Evolutionary conservation across 2,797 vertebrate species (phyloP), one percentile per base, ranked within the genome.

Genomic region (Sebastes ruberrimus): DNA sequence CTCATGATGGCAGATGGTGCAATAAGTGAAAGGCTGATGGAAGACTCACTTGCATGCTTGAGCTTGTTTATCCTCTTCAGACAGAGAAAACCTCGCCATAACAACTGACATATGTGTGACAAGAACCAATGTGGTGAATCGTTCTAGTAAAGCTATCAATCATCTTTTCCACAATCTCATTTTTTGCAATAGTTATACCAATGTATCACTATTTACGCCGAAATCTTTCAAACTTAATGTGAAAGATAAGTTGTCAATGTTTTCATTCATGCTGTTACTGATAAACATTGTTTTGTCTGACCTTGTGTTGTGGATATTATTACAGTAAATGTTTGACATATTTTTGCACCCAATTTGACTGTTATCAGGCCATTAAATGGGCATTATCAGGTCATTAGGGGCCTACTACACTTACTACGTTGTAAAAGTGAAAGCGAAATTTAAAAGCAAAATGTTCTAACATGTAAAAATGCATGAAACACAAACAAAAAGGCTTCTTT

Each of bases 1-100:
- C 11, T 74, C 5, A 23, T 23, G 18, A 23, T 22, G 64, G 70
- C 80, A 85, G 80, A 81, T 81, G 82, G 80, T 74, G 22, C 30
- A 76, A 74, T 57, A 52, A 76, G 60, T 67, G 28, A 71, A 72
- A 65, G n/a, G 28, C 69, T 64, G 49, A 72, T 55, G 53, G 28
- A 71, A 70, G 71, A 76, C 38, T 77, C 25, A 7, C 30, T 64
- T 28, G 38, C 60, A 27, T 61, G 64, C 38, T 52, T 25, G 30
- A 61, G 30, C 22, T 5, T 75, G 62, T 81, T 84, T 71, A 46
- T 73, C 65, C 25, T 61, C 60, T 57, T 75, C 80, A 74, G 46
- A 72, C 59, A 11, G 49, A 22, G 33, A 71, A 79, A 80, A 33
- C 20, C 23, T 42, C 5, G 10, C 46, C 27, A 35, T 16, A 63